These are phyloP conservation scores for Caenorhabditis panamensis DNA, from an alignment of 2,888 invertebrate species.

Conservation along the genomic window DNA sequence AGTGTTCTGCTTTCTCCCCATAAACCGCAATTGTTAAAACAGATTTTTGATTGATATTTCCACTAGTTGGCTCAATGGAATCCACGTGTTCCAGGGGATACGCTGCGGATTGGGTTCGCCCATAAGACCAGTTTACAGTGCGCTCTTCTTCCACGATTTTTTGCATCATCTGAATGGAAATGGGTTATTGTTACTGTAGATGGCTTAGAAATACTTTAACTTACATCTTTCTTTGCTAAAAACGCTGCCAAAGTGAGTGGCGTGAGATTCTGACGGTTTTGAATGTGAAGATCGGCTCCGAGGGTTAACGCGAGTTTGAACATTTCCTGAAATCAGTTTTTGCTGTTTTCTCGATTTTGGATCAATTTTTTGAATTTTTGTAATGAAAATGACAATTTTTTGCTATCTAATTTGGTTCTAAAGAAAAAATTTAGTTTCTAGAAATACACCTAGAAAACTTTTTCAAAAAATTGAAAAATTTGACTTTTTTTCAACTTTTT, in stretches of 20 bases:
- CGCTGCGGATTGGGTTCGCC: conserved; percentile 93
- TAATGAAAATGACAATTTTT: too few species aligned
- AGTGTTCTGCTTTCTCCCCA: conserved; percentile 73
- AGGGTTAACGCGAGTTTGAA: conserved; percentile 96
- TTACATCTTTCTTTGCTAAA: conserved; percentile 75
- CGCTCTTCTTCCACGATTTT: conserved; percentile 96
- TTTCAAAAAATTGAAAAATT: too few species aligned
- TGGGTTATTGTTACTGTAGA: neutral
- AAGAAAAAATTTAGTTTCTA: too few species aligned
- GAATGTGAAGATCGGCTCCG: conserved; percentile 90
- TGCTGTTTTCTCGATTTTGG: too few species aligned
- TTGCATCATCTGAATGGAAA: conserved; percentile 89
- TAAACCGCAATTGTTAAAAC: conserved; percentile 94
- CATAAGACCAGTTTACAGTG: conserved; percentile 97
- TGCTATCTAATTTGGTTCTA: too few species aligned
- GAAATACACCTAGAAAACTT: too few species aligned
- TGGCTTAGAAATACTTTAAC: neutral
- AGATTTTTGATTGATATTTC: conserved; percentile 93
- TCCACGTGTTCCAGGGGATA: conserved; percentile 93
- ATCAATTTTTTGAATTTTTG: too few species aligned
- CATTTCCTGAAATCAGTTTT: conserved; percentile 83
- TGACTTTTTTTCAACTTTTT: too few species aligned
- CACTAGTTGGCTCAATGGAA: conserved; percentile 92
- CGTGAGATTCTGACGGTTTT: conserved; percentile 91
- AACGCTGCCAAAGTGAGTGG: conserved; percentile 88